Evolutionary conservation across 2,888 invertebrate species (phyloP).

Genomic region (Nemapogon koenigi): DNA sequence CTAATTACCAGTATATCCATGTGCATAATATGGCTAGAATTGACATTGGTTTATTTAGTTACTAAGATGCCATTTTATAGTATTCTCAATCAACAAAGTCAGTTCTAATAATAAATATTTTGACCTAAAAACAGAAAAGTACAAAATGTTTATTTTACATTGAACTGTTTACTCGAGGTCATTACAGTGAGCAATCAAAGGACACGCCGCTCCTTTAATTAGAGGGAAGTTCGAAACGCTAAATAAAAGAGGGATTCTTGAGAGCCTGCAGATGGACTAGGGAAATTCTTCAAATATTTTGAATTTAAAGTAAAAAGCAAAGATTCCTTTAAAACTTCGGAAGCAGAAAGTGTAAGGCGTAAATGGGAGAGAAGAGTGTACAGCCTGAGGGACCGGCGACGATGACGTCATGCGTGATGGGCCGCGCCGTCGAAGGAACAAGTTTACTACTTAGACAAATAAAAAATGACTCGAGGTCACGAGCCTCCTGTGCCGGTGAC

Average conservation of each 20-base stretch:
- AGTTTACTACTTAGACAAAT: constrained; percentile 29
- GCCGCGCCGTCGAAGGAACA: constrained; percentile 28
- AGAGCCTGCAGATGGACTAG: not conserved
- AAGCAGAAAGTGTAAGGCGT: constrained; percentile 18
- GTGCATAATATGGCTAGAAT: too few relatives aligned
- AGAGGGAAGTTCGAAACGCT: not conserved
- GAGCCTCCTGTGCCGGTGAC: constrained; percentile 2
- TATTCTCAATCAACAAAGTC: too few relatives aligned
- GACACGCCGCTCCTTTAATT: not conserved
- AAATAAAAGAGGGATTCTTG: not conserved
- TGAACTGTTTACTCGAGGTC: too few relatives aligned
- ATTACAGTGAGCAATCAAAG: too few relatives aligned
- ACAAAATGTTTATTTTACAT: too few relatives aligned
- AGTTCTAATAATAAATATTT: too few relatives aligned
- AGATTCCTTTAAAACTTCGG: constrained; percentile 12
- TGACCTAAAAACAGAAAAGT: too few relatives aligned
- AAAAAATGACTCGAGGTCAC: constrained; percentile 20
- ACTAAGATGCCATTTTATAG: too few relatives aligned
- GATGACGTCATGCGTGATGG: constrained; percentile 39
- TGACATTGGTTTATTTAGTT: too few relatives aligned
- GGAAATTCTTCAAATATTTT: constrained; percentile 19
- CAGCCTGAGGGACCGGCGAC: constrained; percentile 18
- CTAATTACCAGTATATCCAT: too few relatives aligned
- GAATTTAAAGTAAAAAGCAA: constrained; percentile 10
- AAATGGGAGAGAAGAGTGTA: constrained; percentile 28